Evolutionary conservation across 2,888 invertebrate species (phyloP), one percentile per base, ranked within the genome.

Genomic region (Lasioglossum marginatum): DNA sequence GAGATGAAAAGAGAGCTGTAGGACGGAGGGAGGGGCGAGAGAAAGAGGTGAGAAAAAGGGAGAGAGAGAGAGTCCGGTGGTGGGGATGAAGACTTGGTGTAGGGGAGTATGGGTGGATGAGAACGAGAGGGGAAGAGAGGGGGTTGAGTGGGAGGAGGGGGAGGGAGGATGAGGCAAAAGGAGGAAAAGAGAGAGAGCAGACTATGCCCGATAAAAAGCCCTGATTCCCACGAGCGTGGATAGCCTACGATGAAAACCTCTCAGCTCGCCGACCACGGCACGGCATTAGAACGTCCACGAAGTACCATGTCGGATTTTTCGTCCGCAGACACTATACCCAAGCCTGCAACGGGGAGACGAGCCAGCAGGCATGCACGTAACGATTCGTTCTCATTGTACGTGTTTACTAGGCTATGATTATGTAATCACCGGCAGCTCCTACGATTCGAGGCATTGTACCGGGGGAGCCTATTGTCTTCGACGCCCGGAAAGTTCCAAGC

Each of bases 221-320:
- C 84, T 88, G 91, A 91, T 92, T 92, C 92, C 92, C 92, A 92
- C 93, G 92, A 91, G 91, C 91, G 82, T 84, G 87, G 89, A 84
- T 89, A 87, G 88, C 88, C 90, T 88, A 90, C 91, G 92, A 91
- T 91, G 90, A 89, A 88, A 88, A 86, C 89, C 90, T 90, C 89
- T 91, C 91, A 90, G 89, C 90, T 84, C 86, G 87, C 82, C 85
- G 86, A 87, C 86, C 89, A 87, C 87, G 88, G 86, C 81, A 71
- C 83, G 82, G 88, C 87, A 87, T 89, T 89, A 89, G 90, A 90
- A 83, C 90, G 87, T 87, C 86, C 79, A 80, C 85, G 85, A 68
- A 86, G 89, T 81, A 82, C 80, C 87, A 79, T 84, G 86, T 83
- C 87, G 86, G 86, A 89, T 89, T 89, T 89, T 89, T 89, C 89